Evolutionary conservation across 2,797 vertebrate genomes (phyloP).

Genomic region (Microctenopoma steveboyesi): DNA sequence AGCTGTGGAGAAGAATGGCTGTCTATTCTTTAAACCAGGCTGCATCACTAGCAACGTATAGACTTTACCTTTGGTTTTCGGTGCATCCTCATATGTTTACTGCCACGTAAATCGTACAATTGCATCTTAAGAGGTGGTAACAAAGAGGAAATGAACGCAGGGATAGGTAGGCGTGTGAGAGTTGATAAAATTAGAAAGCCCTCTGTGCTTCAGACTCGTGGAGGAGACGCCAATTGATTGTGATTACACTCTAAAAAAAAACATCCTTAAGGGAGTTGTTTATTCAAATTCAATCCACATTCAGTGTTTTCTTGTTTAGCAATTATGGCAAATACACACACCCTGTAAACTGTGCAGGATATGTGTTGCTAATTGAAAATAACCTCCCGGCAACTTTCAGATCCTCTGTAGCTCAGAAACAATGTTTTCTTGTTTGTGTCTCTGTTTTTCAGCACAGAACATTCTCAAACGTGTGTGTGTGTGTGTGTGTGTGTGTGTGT

Average conservation of each 20-base stretch:
- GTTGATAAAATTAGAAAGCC: conserved; percentile 32
- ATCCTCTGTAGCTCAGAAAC: conserved; percentile 16
- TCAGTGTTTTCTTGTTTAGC: conserved; percentile 1
- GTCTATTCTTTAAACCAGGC: not conserved
- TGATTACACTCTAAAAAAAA: conserved; percentile 28
- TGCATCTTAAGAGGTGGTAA: conserved; percentile 22
- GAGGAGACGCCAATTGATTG: conserved; percentile 10
- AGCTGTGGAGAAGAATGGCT: not conserved
- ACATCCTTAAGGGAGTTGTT: conserved; percentile 29
- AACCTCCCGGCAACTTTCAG: conserved; percentile 24
- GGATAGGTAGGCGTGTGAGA: conserved; percentile 4
- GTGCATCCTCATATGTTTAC: conserved; percentile 15
- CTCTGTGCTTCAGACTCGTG: conserved; percentile 10
- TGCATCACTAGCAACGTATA: conserved; percentile 22
- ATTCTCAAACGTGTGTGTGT: conserved; percentile 6
- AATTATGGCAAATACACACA: conserved; percentile 16
- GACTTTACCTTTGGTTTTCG: conserved; percentile 18
- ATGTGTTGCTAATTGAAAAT: conserved; percentile 34
- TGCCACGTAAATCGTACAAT: conserved; percentile 11
- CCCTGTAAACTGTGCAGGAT: conserved; percentile 19
- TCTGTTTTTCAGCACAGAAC: conserved; percentile 14
- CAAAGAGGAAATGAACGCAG: conserved; percentile 21
- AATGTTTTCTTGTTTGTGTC: conserved; percentile 17
- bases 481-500: not conserved
- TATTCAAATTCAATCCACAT: conserved; percentile 36